Conservation (phyloP, 2,888 invertebrate species). For the Pyrochroa serraticornis region DNA sequence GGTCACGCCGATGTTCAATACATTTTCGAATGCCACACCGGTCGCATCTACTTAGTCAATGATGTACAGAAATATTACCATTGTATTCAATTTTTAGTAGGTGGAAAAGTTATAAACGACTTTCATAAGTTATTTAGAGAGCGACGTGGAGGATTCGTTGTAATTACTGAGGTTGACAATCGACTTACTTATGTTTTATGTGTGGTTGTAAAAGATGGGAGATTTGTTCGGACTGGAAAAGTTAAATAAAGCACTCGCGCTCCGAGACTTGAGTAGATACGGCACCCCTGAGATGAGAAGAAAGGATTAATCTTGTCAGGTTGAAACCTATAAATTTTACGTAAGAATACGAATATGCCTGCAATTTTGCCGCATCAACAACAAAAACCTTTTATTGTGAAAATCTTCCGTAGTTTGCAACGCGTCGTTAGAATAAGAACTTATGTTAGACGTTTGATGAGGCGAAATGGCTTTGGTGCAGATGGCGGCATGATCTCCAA, state of each 20-base stretch:
- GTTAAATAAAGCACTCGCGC: neutral
- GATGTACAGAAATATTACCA: conserved; percentile 11
- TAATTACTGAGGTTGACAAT: conserved; percentile 2
- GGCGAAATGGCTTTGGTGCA: too few species aligned
- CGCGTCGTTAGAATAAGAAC: too few species aligned
- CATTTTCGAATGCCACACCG: conserved; percentile 16
- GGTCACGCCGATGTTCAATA: conserved; percentile 27
- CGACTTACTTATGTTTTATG: neutral
- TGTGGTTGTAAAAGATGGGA: too few species aligned
- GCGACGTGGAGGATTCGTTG: conserved; percentile 9
- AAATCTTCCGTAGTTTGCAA: neutral
- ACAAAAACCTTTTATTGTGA: conserved; percentile 10
- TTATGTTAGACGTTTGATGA: too few species aligned
- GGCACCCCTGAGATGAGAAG: too few species aligned
- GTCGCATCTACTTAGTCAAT: conserved; percentile 2
- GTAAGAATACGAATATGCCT: neutral
- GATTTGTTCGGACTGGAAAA: neutral
- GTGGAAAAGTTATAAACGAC: conserved; percentile 17
- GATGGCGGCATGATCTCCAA: too few species aligned
- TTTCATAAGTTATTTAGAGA: conserved; percentile 16
- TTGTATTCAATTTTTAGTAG: conserved; percentile 24
- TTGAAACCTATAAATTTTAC: conserved; percentile 8
- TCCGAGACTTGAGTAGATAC: too few species aligned
- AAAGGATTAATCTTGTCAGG: neutral
- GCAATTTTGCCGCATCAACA: neutral